Base-by-base conservation (phyloP, 2,797 vertebrate genomes). In the Premnoplex brunnescens region DNA sequence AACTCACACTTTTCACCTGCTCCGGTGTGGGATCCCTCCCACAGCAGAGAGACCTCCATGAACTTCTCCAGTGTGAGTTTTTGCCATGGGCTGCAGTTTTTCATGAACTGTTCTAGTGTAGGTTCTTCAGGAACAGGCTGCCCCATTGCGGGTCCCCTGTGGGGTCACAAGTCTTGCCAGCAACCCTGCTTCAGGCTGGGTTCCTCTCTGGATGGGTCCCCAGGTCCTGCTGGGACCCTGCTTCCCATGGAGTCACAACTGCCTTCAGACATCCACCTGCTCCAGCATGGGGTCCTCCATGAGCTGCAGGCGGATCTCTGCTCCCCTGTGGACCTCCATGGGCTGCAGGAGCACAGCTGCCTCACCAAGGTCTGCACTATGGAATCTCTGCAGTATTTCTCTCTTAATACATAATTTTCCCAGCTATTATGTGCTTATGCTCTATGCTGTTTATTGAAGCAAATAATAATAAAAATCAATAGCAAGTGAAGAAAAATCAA, bases 101-200 rank as follows among this genome's bases (percentile, higher is more conserved):
- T 56, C 56, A 56, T 4, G 2, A 63, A 22, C 20, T 22, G 2
- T 26, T 30, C 49, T 28, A 44, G 23, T 0, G 0, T 51, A 24
- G 12, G 17, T 19, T 68, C n/a, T 49, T 15, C 48, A 27, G 63
- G 23, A 46, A 23, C 27, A 63, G 60, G 21, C 8, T 34, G 32
- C 17, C 46, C 43, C 23, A 34, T 34, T 8, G 11, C 13, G 16
- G 12, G 16, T 19, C 6, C 43, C 32, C 63, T 44, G 17, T 7
- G 4, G 22, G 8, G 41, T 46, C 32, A 34, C 43, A 66, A 46
- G 43, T 34, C n/a, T 32, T 34, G 43, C 23, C 63, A 64, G 62
- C 7, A n/a, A 9, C 8, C 5, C 30, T 44, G 30, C 14, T 64
- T 30, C 62, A 66, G 16, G 8, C 63, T 34, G 43, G 43, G 8